Evolutionary conservation across 2,888 invertebrate genomes (phyloP).

Genomic region (Oscheius sp.): DNA sequence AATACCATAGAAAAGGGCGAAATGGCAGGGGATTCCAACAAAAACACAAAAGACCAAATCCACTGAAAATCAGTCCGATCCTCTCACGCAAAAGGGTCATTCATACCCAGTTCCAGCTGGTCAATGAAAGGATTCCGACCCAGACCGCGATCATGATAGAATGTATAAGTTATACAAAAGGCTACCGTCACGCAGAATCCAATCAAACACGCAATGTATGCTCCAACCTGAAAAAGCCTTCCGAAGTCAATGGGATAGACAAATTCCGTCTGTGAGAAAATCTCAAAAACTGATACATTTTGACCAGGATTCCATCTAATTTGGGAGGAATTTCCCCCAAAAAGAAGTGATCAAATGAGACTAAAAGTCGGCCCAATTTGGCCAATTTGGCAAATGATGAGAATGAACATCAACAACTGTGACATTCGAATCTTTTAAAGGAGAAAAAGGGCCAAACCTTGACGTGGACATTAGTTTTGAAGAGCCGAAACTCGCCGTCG

Average conservation of each 20-base stretch:
- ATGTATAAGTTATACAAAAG: slow-evolving; percentile 36
- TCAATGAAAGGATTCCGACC: slow-evolving; percentile 43
- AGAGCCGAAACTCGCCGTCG: slow-evolving; percentile 52
- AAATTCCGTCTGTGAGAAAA: too few species aligned
- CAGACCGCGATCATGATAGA: slow-evolving; percentile 35
- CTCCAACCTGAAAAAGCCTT: slow-evolving; percentile 26
- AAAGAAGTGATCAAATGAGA: too few species aligned
- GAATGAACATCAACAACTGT: too few species aligned
- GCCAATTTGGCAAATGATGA: too few species aligned
- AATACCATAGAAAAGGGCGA: slow-evolving; percentile 48
- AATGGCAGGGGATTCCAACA: slow-evolving; percentile 56
- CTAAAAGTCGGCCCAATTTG: too few species aligned
- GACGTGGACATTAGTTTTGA: slow-evolving; percentile 55
- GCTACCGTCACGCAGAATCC: slow-evolving; percentile 32
- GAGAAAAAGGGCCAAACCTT: too few species aligned
- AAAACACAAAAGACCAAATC: slow-evolving; percentile 55
- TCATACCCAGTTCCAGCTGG: slow-evolving; percentile 36
- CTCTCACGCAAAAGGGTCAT: neutral
- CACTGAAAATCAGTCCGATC: slow-evolving; percentile 34
- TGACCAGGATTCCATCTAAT: too few species aligned
- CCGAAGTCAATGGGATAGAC: too few species aligned
- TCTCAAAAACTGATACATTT: too few species aligned
- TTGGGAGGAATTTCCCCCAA: too few species aligned
- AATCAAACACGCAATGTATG: slow-evolving; percentile 36
- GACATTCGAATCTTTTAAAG: too few species aligned